These are phyloP conservation scores for Corydoras maculifer DNA, from an alignment of 2,113 vertebrate genomes.

Conservation along the genomic window DNA sequence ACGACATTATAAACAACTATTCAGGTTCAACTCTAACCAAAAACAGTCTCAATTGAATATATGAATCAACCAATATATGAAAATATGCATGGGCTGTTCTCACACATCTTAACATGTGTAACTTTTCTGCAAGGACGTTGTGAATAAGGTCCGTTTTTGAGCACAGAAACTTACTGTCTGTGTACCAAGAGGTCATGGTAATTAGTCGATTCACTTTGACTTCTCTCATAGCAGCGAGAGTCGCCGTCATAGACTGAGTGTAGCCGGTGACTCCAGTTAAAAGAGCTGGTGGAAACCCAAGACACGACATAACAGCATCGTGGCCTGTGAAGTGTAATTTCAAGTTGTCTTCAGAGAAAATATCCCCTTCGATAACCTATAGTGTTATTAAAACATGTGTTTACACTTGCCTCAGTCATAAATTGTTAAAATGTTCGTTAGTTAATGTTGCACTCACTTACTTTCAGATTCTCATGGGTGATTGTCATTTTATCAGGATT, in stretches of 20 bases:
- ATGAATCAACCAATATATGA: too few relatives aligned
- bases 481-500: conserved; percentile 61
- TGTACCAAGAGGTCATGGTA: conserved; percentile 76
- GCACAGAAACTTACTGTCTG: conserved; percentile 62
- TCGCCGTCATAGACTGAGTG: conserved; percentile 57
- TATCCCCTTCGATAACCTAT: conserved; percentile 56
- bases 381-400: not conserved
- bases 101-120: too few relatives aligned
- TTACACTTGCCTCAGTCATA: not conserved
- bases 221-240: conserved; percentile 60
- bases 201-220: conserved; percentile 61
- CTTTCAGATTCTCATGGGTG: conserved; percentile 69
- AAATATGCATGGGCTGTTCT: too few relatives aligned
- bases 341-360: conserved; percentile 65
- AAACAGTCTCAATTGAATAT: too few relatives aligned
- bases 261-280: conserved; percentile 64
- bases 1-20: too few relatives aligned
- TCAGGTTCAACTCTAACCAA: too few relatives aligned
- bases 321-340: conserved; percentile 61
- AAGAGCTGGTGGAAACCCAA: conserved; percentile 64
- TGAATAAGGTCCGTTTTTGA: not conserved
- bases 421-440: too few relatives aligned
- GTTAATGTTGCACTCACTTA: conserved; percentile 24
- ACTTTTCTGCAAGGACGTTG: too few relatives aligned
- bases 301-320: conserved; percentile 70